Conservation (phyloP, 2,888 invertebrate species). For the Trachelus troglodyta region DNA sequence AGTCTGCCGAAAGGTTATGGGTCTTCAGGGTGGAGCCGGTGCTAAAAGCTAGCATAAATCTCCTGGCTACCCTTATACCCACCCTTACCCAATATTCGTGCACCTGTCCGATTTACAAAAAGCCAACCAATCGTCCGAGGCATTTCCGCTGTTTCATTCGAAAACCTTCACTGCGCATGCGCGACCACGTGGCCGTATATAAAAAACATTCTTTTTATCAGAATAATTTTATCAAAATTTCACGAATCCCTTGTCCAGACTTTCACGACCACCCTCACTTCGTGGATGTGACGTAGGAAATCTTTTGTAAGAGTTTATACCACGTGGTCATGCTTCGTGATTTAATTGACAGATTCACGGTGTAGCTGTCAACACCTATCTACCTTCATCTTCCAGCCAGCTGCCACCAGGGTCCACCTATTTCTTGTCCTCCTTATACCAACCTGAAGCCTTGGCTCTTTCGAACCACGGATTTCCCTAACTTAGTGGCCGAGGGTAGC, state of each 20-base stretch:
- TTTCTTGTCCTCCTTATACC: slow-evolving; percentile 22
- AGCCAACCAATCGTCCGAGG: not conserved
- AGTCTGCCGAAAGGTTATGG: slow-evolving; percentile 18
- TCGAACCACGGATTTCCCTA: slow-evolving; percentile 33
- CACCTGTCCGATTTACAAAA: slow-evolving; percentile 3
- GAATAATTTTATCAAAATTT: not conserved
- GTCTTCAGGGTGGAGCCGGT: slow-evolving; percentile 20
- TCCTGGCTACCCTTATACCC: slow-evolving; percentile 17
- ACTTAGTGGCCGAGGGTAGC: slow-evolving; percentile 29
- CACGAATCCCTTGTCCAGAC: not conserved
- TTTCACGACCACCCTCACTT: not conserved
- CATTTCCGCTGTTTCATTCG: not conserved
- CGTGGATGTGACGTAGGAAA: not conserved
- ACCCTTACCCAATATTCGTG: not conserved
- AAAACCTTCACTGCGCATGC: not conserved
- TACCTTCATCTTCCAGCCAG: slow-evolving; percentile 27
- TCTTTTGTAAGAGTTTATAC: not conserved
- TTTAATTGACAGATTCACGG: slow-evolving; percentile 26
- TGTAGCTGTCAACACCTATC: slow-evolving; percentile 29
- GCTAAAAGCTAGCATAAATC: slow-evolving; percentile 33
- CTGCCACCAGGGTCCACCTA: slow-evolving; percentile 27
- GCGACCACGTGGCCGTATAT: not conserved
- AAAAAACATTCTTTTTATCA: not conserved
- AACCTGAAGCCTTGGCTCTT: slow-evolving; percentile 25
- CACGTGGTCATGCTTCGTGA: slow-evolving; percentile 7